Evolutionary conservation across 1,140 invertebrate genomes (phyloP).

Genomic region (Apis laboriosa): DNA sequence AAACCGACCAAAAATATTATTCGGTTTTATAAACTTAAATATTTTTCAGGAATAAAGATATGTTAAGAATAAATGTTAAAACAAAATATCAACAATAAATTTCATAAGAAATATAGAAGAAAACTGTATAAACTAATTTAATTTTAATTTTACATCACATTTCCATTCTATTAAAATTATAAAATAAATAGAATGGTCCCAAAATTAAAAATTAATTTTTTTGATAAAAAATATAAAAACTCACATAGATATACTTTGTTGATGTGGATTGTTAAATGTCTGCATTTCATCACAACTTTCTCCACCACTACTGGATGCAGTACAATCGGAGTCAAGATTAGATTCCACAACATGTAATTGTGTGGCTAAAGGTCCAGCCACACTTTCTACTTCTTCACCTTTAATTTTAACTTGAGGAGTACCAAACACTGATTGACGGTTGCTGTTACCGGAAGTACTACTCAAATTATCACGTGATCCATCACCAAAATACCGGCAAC

Average conservation of each 20-base stretch:
- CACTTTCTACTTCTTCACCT: conserved; percentile 83
- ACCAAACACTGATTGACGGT: conserved; percentile 76
- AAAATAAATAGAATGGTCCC: background rate
- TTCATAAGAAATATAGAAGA: background rate
- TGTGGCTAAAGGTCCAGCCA: conserved; percentile 85
- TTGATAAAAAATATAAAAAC: conserved; percentile 73
- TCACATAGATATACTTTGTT: conserved; percentile 89
- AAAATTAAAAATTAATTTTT: background rate
- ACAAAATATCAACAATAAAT: background rate
- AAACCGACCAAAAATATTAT: conserved; percentile 36
- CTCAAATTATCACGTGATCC: conserved; percentile 81
- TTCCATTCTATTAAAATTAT: background rate
- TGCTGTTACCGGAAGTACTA: conserved; percentile 66
- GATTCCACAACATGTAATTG: conserved; percentile 87
- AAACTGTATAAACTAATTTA: background rate
- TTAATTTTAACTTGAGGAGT: conserved; percentile 80
- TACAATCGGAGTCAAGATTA: conserved; percentile 94
- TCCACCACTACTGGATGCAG: conserved; percentile 94
- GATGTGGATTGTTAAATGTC: conserved; percentile 88
- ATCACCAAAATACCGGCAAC: conserved; percentile 83
- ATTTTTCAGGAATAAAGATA: background rate
- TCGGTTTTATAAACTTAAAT: conserved; percentile 22
- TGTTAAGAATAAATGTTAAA: background rate
- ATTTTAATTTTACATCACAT: background rate
- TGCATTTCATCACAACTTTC: conserved; percentile 96